A percentile compares a stretch with the other conserved stretches of the same genome.
These are phyloP conservation scores for Pachyuromys duprasi DNA, from an alignment of 2,797 vertebrate genomes.

Conservation along the genomic window DNA sequence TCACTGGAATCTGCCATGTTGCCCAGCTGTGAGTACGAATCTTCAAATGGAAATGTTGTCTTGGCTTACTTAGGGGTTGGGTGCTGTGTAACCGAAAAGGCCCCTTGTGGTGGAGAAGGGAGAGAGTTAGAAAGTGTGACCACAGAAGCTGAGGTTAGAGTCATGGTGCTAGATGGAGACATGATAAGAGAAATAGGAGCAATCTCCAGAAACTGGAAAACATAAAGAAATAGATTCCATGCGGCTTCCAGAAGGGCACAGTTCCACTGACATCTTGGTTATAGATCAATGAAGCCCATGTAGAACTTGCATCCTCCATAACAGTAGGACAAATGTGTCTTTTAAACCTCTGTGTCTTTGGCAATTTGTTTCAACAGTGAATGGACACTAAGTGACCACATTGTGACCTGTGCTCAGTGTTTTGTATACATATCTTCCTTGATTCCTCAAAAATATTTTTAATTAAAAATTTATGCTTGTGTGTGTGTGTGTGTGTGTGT, in stretches of 20 bases:
- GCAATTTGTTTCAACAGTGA: not conserved
- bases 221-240: not conserved
- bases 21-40: not conserved
- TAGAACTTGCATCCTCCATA: not conserved
- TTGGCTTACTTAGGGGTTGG: not conserved
- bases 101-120: not conserved
- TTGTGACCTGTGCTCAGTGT: not conserved
- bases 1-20: not conserved
- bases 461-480: not conserved
- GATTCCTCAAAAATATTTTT: not conserved
- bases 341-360: not conserved
- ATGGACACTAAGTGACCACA: no score
- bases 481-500: not conserved
- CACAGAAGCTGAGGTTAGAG: not conserved
- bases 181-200: not conserved
- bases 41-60: not conserved
- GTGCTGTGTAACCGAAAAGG: not conserved
- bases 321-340: not conserved
- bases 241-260: not conserved
- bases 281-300: not conserved
- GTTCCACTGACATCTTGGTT: not conserved
- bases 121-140: no score
- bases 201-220: not conserved
- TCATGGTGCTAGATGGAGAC: not conserved
- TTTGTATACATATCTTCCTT: not conserved